phyloP scores from a whole-genome alignment of 2,797 vertebrate genomes.

The Paramormyrops hopkinsi region DNA sequence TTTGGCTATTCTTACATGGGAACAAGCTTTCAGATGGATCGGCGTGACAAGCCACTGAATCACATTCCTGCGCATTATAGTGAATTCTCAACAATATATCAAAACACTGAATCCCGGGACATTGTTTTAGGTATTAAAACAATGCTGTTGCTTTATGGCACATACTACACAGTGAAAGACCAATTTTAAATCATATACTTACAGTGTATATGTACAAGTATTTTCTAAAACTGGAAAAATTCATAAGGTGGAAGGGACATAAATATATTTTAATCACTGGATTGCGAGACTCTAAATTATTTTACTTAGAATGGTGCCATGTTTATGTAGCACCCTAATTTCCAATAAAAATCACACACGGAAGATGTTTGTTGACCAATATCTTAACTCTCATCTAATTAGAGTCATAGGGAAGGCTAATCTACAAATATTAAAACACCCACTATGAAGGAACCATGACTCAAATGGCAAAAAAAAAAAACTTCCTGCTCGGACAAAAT shows the following conservation, averaged over 20 bases:
- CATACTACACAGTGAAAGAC: neutral
- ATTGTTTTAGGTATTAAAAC: neutral
- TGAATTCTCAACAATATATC: neutral
- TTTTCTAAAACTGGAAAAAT: slow-evolving; percentile 52
- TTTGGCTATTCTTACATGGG: slow-evolving; percentile 66
- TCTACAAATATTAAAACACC: slow-evolving; percentile 10
- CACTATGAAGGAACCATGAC: neutral
- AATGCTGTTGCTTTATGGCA: neutral
- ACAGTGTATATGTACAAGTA: slow-evolving; percentile 22
- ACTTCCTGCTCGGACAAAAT: neutral
- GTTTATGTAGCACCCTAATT: slow-evolving; percentile 33
- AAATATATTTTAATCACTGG: slow-evolving; percentile 54
- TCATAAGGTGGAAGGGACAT: slow-evolving; percentile 54
- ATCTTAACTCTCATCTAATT: slow-evolving; percentile 30
- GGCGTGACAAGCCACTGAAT: slow-evolving; percentile 36
- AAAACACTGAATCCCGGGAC: neutral
- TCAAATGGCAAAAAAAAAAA: slow-evolving; percentile 7
- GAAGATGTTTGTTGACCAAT: slow-evolving; percentile 39
- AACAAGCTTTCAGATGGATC: slow-evolving; percentile 54
- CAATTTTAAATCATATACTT: slow-evolving; percentile 33
- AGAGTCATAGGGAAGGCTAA: slow-evolving; percentile 18
- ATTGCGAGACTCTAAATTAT: slow-evolving; percentile 44
- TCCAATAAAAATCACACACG: slow-evolving; percentile 37
- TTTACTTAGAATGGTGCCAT: slow-evolving; percentile 30
- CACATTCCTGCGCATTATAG: slow-evolving; percentile 24